Base-by-base conservation (phyloP, 2,797 vertebrate species). In the Sebastes diaconus region DNA sequence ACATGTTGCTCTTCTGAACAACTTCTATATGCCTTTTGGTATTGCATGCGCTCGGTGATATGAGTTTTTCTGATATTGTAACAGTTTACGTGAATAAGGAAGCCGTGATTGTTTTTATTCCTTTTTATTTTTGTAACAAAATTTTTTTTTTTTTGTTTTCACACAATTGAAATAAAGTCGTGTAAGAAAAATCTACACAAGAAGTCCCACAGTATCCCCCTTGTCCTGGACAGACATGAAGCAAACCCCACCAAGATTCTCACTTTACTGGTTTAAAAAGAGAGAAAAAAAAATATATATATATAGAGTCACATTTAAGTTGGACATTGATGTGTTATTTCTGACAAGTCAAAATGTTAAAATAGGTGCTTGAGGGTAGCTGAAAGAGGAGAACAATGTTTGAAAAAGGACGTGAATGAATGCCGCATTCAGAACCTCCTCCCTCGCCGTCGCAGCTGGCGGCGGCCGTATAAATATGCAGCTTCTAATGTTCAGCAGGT, bases 181-280 rank as follows among this genome's bases (percentile, higher is more conserved):
- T 95, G 94, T 96, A 96, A 93, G 92, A 95, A 96, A 95, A 95
- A 96, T 95, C 92, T 95, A 95, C 94, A 95, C 94, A 90, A 91
- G 70, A 76, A 76, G 86, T 89, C 90, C 93, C 90, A 88, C 86
- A 81, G 87, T 83, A 81, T 73, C 87, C 86, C 42, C 89, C 77
- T 71, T 80, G 77, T 90, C 90, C 84, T 90, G 83, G 76, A 90
- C 80, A 84, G 75, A 92, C 71, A 74, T 68, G 73, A 86, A 57
- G 74, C 67, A 87, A 90, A 83, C 67, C 65, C 83, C 83, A 80
- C 58, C 58, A 18, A 81, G 46, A 90, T 73, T 83, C 70, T 85
- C 82, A 75, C 73, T 78, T 42, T 39, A 86, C 64, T 30, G 67
- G 9, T 83, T 91, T 64, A 57, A 84, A 84, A 88, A 73, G 27